Conservation (phyloP, 2,113 vertebrate genomes). For the Mormyrus lacerda region DNA sequence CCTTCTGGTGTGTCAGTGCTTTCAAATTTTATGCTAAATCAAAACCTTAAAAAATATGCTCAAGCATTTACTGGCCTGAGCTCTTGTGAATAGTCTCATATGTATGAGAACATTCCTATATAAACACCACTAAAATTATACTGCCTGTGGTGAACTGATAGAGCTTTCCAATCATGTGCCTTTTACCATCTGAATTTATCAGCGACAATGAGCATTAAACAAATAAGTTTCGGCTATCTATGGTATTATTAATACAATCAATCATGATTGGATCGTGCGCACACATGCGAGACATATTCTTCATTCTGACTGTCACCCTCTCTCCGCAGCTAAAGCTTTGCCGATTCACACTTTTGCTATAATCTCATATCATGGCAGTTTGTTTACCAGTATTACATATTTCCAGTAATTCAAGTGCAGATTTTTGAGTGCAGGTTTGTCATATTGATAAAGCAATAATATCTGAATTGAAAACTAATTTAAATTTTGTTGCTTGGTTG, state of each 20-base stretch:
- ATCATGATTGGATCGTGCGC: background rate
- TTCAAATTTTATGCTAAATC: background rate
- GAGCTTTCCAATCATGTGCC: slow-evolving; percentile 10
- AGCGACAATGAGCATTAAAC: slow-evolving; percentile 1
- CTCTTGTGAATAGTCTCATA: background rate
- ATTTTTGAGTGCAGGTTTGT: slow-evolving; percentile 4
- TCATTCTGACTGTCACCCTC: background rate
- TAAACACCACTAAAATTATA: background rate
- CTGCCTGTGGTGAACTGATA: slow-evolving; percentile 5
- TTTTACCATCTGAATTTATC: slow-evolving; percentile 12
- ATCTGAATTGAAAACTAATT: background rate
- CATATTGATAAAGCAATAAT: background rate
- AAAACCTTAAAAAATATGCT: background rate
- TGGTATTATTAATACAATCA: slow-evolving; percentile 22
- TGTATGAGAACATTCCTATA: background rate
- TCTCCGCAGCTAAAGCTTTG: background rate
- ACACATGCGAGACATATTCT: background rate
- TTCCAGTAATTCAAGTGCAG: background rate
- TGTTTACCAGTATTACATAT: background rate
- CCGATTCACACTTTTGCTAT: background rate
- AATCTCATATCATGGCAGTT: background rate
- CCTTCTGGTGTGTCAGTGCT: background rate
- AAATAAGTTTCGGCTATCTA: background rate
- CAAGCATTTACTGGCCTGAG: background rate
- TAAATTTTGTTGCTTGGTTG: background rate